Conservation (phyloP, 2,888 invertebrate species). For the Dicranocentrus wangi region DNA sequence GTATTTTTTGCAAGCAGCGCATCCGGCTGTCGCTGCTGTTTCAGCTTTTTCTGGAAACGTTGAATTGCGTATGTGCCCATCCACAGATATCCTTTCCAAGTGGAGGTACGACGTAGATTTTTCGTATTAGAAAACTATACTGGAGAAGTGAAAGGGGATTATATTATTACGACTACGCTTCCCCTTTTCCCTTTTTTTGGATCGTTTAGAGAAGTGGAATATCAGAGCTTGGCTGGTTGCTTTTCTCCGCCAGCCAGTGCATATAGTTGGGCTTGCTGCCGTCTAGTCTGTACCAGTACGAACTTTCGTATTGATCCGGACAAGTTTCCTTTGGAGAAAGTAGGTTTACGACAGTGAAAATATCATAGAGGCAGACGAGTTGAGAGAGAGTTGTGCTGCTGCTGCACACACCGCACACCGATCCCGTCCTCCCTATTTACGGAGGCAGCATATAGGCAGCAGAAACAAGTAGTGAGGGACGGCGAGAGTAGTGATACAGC, state of each 20-base stretch:
- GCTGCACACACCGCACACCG: conserved; percentile 2
- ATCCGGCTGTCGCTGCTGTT: conserved; percentile 54
- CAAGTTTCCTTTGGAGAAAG: conserved; percentile 59
- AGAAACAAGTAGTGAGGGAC: conserved; percentile 34
- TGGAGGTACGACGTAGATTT: neutral
- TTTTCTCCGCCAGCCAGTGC: neutral
- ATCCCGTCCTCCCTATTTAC: too few species aligned
- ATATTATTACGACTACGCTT: conserved; percentile 52
- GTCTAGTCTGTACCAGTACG: conserved; percentile 51
- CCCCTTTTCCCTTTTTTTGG: conserved; percentile 24
- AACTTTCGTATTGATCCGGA: conserved; percentile 65
- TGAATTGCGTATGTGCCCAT: neutral
- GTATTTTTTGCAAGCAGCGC: conserved; percentile 51
- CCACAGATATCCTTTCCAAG: neutral
- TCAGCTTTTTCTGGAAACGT: conserved; percentile 8
- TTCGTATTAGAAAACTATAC: neutral
- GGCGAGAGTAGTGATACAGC: conserved; percentile 32
- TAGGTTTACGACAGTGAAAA: conserved; percentile 64
- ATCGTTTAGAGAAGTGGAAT: conserved; percentile 41
- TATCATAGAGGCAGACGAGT: conserved; percentile 31
- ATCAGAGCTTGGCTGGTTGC: conserved; percentile 15
- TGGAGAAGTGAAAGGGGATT: conserved; percentile 48
- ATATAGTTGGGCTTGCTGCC: conserved; percentile 34
- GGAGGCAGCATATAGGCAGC: too few species aligned
- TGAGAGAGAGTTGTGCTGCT: conserved; percentile 29